Evolutionary conservation across 1,140 invertebrate species (phyloP).

Genomic region (Schlechtendalia chinensis): DNA sequence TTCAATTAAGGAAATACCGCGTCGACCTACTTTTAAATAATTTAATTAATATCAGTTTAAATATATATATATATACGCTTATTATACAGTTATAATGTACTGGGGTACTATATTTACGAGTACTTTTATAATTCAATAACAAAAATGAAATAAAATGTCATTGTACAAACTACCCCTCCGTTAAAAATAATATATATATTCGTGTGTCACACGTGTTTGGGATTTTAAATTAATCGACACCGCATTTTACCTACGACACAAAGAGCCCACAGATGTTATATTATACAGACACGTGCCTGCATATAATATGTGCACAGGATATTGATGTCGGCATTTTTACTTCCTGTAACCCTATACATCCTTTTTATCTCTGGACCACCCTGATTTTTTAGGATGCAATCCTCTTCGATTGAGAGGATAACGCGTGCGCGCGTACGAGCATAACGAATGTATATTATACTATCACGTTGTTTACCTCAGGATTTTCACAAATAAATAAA

Average conservation of each 20-base stretch:
- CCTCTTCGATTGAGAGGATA: background rate
- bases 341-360: conserved; percentile 20
- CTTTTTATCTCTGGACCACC: background rate
- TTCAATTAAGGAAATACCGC: too few relatives aligned
- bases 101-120: too few relatives aligned
- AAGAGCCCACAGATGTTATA: conserved; percentile 22
- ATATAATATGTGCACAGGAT: background rate
- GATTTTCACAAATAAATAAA: too few relatives aligned
- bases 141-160: too few relatives aligned
- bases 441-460: background rate
- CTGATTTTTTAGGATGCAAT: background rate
- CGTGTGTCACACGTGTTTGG: conserved; percentile 6
- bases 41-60: too few relatives aligned
- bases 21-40: too few relatives aligned
- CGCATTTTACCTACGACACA: background rate
- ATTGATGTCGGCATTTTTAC: background rate
- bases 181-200: background rate
- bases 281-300: background rate
- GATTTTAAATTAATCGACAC: background rate
- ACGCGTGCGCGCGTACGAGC: background rate
- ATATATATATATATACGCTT: too few relatives aligned
- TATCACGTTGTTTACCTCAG: background rate
- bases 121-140: too few relatives aligned
- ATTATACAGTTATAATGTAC: too few relatives aligned
- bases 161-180: too few relatives aligned